Percentiles rank a stretch among this genome's conserved stretches.
Conservation (phyloP, 2,797 vertebrate species). For the Emys orbicularis region DNA sequence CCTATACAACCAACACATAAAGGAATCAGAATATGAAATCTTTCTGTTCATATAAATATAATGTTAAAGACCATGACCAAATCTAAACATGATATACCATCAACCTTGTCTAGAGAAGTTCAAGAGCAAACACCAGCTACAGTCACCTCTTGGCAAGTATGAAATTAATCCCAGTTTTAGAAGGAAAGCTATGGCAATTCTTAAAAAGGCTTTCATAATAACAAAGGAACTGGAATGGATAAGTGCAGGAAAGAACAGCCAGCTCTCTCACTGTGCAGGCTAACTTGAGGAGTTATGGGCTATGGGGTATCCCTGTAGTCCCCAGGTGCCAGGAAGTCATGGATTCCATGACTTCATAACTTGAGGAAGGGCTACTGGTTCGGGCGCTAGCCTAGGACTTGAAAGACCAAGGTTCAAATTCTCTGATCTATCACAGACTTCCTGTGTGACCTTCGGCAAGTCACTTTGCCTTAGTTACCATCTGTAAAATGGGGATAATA, state of each 20-base stretch:
- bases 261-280: no score
- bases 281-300: no score
- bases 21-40: background rate
- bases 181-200: background rate
- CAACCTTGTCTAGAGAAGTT: background rate
- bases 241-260: no score
- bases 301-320: no score
- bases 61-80: no score
- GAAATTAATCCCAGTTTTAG: background rate
- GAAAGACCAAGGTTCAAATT: no score
- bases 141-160: fast-evolving
- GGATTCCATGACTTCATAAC: no score
- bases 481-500: background rate
- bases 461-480: background rate
- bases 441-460: background rate
- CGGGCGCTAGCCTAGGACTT: no score
- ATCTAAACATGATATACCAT: no score
- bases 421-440: background rate
- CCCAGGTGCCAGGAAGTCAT: no score
- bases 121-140: background rate
- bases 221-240: no score
- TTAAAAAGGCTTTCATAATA: background rate
- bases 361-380: no score
- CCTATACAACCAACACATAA: background rate
- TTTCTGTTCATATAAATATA: background rate